phyloP scores from a whole-genome alignment of 2,113 vertebrate genomes.

The Eonycteris spelaea region DNA sequence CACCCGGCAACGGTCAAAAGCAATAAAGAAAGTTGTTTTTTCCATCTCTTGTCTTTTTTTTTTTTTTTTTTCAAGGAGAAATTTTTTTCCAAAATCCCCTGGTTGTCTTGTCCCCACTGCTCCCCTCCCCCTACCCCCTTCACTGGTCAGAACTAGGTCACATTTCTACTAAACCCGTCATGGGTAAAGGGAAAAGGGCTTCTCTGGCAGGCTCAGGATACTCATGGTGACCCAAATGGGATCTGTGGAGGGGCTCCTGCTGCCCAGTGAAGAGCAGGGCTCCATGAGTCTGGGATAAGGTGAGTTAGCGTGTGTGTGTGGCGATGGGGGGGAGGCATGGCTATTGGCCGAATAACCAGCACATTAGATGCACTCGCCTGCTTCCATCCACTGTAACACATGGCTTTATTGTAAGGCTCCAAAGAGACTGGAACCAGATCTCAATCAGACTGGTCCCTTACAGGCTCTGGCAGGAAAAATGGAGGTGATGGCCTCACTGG shows the following conservation, averaged over 20 bases:
- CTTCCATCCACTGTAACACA: not conserved
- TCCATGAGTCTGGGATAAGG: not conserved
- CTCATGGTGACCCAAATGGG: fast-evolving
- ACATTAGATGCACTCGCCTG: not conserved
- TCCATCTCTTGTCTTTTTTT: too few relatives aligned
- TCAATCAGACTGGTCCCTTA: not conserved
- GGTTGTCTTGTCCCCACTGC: not conserved
- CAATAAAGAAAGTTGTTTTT: not conserved
- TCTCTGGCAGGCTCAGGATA: not conserved
- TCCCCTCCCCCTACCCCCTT: too few relatives aligned
- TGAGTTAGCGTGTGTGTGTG: too few relatives aligned
- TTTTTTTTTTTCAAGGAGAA: not conserved
- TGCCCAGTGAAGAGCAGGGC: not conserved
- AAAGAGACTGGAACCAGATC: not conserved
- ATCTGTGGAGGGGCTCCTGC: not conserved
- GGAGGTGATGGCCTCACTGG: not conserved
- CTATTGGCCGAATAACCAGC: too few relatives aligned
- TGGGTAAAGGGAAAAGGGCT: not conserved
- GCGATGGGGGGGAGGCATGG: too few relatives aligned
- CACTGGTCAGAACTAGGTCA: not conserved
- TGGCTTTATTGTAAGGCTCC: not conserved
- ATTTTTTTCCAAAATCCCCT: not conserved
- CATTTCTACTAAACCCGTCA: not conserved
- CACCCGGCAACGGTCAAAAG: not conserved
- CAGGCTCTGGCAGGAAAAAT: not conserved